phyloP scores from a whole-genome alignment of 2,113 vertebrate species.

The Tragelaphus imberbis region DNA sequence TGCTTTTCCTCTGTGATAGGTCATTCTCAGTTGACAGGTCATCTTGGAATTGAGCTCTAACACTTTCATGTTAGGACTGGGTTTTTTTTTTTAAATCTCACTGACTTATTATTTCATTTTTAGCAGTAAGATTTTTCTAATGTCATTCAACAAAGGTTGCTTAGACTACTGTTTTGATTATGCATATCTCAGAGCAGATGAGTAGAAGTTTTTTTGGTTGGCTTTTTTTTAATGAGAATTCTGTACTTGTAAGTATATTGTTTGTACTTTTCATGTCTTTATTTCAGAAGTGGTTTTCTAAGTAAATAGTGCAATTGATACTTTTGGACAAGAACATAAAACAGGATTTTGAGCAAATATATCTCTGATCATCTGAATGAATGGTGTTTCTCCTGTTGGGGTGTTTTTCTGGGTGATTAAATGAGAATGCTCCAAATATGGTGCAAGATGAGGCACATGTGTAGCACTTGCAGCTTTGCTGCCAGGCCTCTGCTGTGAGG shows the following conservation, averaged over 20 bases:
- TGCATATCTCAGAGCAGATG: neutral
- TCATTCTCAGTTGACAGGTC: constrained; percentile 9
- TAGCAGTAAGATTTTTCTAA: constrained; percentile 16
- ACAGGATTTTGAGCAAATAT: constrained; percentile 36
- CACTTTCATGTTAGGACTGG: neutral
- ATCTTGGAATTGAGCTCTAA: neutral
- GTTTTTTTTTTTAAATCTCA: neutral
- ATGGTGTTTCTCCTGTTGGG: constrained; percentile 54
- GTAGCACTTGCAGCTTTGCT: constrained; percentile 45
- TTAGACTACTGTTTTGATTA: neutral
- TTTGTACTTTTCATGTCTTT: constrained; percentile 39
- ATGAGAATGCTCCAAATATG: constrained; percentile 40
- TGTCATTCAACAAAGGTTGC: constrained; percentile 5
- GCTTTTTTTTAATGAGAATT: constrained; percentile 3
- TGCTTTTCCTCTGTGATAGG: neutral
- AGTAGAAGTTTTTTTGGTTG: neutral
- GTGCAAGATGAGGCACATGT: constrained; percentile 22
- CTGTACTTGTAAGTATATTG: constrained; percentile 21
- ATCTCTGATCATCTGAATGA: constrained; percentile 40
- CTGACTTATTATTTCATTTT: constrained; percentile 19
- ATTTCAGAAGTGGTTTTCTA: constrained; percentile 53
- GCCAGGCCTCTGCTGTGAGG: neutral
- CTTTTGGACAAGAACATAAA: constrained; percentile 45
- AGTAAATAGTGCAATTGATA: constrained; percentile 36
- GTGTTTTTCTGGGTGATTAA: constrained; percentile 50